A percentile compares a stretch with the other conserved stretches of the same genome.
Conservation (phyloP, 53 echinoderm and acorn worm genomes). For the Henricia sp. region DNA sequence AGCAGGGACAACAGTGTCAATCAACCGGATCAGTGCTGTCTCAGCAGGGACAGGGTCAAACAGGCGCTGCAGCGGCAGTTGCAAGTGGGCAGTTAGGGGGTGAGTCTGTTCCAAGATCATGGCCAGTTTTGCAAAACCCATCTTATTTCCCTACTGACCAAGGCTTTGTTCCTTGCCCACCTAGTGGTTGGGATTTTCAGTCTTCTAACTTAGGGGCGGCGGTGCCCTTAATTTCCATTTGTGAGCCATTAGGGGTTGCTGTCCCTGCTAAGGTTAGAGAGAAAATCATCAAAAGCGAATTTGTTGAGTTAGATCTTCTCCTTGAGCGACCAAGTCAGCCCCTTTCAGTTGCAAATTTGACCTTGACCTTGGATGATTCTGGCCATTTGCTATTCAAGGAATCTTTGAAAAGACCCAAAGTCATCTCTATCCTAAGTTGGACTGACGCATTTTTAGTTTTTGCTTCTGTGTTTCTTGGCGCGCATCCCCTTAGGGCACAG, state of each 20-base stretch:
- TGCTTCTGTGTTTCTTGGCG: slow-evolving; percentile 33
- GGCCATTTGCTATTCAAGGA: neutral
- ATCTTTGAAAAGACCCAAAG: neutral
- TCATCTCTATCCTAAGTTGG: slow-evolving; percentile 39
- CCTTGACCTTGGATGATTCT: neutral
- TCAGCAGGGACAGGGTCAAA: no score
- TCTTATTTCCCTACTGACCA: no score
- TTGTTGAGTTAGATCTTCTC: neutral
- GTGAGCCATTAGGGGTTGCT: neutral
- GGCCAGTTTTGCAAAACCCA: no score
- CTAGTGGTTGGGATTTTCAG: no score
- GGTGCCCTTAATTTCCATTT: neutral
- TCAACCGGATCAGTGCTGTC: no score
- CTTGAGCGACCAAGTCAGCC: neutral
- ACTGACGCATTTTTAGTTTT: slow-evolving; percentile 52
- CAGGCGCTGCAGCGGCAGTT: no score
- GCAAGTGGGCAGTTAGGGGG: no score
- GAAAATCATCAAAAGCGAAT: neutral
- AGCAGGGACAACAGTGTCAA: no score
- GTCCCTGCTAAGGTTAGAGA: neutral
- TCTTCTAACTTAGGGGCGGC: no score
- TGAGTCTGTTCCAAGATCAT: no score
- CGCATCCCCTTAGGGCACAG: slow-evolving; percentile 45
- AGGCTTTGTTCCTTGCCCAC: no score
- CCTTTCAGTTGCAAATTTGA: neutral